Percentiles rank a stretch among this genome's conserved stretches.
Evolutionary conservation across 2,888 invertebrate genomes (phyloP).

Genomic region (Hypolimnas misippus): DNA sequence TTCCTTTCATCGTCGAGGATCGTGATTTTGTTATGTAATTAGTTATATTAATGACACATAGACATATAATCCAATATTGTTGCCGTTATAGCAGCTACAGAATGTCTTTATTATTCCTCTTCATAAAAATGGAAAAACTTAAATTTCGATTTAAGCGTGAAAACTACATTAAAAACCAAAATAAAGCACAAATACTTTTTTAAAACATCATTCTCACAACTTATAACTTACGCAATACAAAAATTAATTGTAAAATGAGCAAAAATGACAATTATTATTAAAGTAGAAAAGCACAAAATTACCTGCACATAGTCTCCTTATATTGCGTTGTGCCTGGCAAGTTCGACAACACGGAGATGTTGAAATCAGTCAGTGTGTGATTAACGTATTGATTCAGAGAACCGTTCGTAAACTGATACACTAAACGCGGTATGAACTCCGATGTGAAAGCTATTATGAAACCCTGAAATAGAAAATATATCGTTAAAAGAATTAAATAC

Average conservation of each 20-base stretch:
- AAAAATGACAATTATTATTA: not conserved
- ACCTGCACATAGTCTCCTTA: conserved; percentile 86
- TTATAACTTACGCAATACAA: not conserved
- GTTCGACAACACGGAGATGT: conserved; percentile 85
- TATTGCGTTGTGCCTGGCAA: conserved; percentile 69
- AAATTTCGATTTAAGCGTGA: no score
- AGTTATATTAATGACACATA: no score
- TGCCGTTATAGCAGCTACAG: no score
- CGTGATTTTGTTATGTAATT: no score
- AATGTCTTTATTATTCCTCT: no score
- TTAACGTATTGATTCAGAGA: conserved; percentile 91
- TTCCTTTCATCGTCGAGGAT: no score
- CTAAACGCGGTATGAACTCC: conserved; percentile 95
- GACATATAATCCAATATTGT: no score
- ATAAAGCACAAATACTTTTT: no score
- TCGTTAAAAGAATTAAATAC: no score
- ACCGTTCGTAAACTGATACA: conserved; percentile 88
- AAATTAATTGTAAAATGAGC: not conserved
- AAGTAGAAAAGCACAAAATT: conserved; percentile 20
- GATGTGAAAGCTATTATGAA: conserved; percentile 99
- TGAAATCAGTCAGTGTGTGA: conserved; percentile 89
- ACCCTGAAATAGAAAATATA: conserved; percentile 83
- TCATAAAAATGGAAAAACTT: no score
- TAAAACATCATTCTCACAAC: no score
- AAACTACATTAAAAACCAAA: no score